Evolutionary conservation across 2,888 invertebrate species (phyloP), one percentile per base, ranked within the genome.

Genomic region (Petrolisthes manimaculis): DNA sequence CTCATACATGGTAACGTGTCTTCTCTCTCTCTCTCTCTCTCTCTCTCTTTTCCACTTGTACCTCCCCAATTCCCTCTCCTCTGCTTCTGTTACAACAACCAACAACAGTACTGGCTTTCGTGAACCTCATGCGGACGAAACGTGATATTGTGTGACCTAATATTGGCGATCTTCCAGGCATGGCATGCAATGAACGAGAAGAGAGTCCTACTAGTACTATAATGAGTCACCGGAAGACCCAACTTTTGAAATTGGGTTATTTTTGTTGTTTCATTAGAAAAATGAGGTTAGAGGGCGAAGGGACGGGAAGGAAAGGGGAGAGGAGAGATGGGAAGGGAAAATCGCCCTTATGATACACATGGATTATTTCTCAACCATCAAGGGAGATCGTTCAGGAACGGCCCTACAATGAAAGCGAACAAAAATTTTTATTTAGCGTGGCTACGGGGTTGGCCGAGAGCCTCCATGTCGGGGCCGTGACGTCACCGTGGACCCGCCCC

Each of bases 391-490:
- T 87, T 86, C 86, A 69, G 87, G 89, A 89, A 89, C 86, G 89
- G 89, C 83, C 89, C 89, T 89, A 86, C 71, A 89, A 89, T 89
- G 86, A 87, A 89, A 89, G 89, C 86, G 89, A 84, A 89, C 89
- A 89, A 86, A 89, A 89, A 89, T 89, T 89, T 89, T 89, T 89
- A 89, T 89, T 89, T 89, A 89, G 89, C 84, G 75, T 74, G 78
- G 86, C 89, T 87, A 86, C 86, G 87, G 86, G 89, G 86, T 86
- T 82, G 87, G 88, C 82, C 85, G 75, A 88, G 67, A 67, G 75
- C 74, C 84, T 69, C 80, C 80, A 56, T 80, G 56, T 61, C 79
- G 69, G 54, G 18, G 75, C 69, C 69, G 89, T 86, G 86, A 89
- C 86, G 89, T 86, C 54, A 69, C 51, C 12, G 53, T 55, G 54